Evolutionary conservation across 2,888 invertebrate genomes (phyloP), one percentile per base, ranked within the genome.

Genomic region (Erannis defoliaria): DNA sequence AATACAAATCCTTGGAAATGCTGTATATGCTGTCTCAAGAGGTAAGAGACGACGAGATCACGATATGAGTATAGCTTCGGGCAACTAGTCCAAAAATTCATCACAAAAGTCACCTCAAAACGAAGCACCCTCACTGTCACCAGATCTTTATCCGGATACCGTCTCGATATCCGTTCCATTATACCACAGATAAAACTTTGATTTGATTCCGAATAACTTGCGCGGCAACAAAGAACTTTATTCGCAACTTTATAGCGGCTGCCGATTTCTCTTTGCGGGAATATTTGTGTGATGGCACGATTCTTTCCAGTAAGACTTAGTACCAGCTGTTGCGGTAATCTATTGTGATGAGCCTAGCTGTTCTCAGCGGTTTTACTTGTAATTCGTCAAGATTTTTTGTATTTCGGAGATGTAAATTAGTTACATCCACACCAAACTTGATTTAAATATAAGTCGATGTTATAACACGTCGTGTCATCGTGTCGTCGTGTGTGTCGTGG

Each of bases 151-250:
- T 81, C 82, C 74, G 74, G 77, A 86, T 82, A 80, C 81, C 81
- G 79, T 78, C 74, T 74, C 84, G 84, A 88, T 91, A 89, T 90
- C 89, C 86, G 85, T 80, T 84, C 85, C 80, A 89, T 91, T 90
- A 90, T 88, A 81, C 86, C 80, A 68, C 75, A 83, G 86, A 86
- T 88, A 84, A 89, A 92, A 92, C 83, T 92, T 93, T 89, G 89
- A 92, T 93, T 89, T 82, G 89, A 88, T 90, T 86, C 81, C 78
- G 76, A 82, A 83, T 81, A 84, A 85, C 77, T 89, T 89, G 75
- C 77, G 84, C 80, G 77, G 79, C 79, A 75, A 76, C 73, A 73
- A 75, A 74, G 78, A 80, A 84, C 77, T 84, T 79, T 82, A 84
- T 84, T 84, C 78, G 76, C 75, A 85, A 84, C 81, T 85, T 84